Conservation (phyloP, 2,888 invertebrate species). For the Melieria omissa region DNA sequence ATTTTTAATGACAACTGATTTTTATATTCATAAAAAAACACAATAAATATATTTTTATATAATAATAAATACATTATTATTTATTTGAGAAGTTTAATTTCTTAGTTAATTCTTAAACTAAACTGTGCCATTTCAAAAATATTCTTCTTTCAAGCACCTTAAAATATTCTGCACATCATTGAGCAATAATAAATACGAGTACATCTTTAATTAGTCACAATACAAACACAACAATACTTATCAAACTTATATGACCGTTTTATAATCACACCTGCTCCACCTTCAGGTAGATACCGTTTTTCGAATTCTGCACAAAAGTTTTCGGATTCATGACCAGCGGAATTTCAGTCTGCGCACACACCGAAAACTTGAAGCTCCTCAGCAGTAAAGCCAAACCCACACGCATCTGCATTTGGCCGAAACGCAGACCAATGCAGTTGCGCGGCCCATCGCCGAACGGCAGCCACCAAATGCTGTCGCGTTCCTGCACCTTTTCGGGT, state of each 20-base stretch:
- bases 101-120: too few relatives aligned
- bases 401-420: conserved; percentile 49
- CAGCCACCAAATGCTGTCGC: conserved; percentile 57
- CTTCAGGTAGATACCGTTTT: conserved; percentile 48
- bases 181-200: too few relatives aligned
- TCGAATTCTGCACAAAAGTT: conserved; percentile 42
- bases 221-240: conserved; percentile 35
- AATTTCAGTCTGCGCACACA: conserved; percentile 36
- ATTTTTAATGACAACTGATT: too few relatives aligned
- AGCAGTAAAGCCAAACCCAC: conserved; percentile 46
- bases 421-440: conserved; percentile 51
- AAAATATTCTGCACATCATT: too few relatives aligned
- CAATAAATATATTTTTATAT: too few relatives aligned
- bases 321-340: conserved; percentile 33
- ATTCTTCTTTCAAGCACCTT: too few relatives aligned
- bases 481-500: conserved; percentile 68
- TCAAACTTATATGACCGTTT: conserved; percentile 17
- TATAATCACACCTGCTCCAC: conserved; percentile 29
- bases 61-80: too few relatives aligned
- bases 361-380: conserved; percentile 42
- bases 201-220: too few relatives aligned
- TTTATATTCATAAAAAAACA: too few relatives aligned
- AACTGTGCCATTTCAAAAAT: too few relatives aligned
- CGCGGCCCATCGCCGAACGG: conserved; percentile 56
- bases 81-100: too few relatives aligned